Conservation (phyloP, 2,113 vertebrate species). For the Anguilla japonica region DNA sequence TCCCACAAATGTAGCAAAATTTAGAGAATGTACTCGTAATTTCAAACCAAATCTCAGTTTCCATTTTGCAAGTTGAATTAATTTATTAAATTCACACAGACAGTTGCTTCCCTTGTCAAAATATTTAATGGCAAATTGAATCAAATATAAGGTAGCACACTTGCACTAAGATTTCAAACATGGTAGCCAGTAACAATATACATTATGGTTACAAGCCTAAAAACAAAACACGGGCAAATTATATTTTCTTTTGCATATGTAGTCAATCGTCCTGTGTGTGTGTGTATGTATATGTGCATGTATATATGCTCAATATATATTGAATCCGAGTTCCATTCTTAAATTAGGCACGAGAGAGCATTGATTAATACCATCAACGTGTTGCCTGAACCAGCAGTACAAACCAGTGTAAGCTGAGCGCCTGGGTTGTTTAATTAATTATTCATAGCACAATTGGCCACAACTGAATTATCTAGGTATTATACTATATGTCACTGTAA, state of each 20-base stretch:
- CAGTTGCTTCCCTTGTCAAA: not conserved
- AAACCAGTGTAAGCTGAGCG: not conserved
- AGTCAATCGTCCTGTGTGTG: too few species aligned
- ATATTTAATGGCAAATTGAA: not conserved
- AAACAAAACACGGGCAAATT: not conserved
- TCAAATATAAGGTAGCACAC: not conserved
- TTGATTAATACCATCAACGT: not conserved
- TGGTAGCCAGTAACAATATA: not conserved
- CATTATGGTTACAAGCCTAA: not conserved
- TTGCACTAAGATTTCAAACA: too few species aligned
- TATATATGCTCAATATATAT: not conserved
- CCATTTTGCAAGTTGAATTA: not conserved
- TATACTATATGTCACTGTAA: not conserved
- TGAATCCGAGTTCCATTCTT: not conserved
- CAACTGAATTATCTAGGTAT: not conserved
- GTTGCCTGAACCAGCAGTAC: not conserved
- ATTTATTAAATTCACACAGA: not conserved
- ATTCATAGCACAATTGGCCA: not conserved
- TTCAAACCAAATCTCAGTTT: not conserved
- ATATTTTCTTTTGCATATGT: too few species aligned
- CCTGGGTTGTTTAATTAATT: constrained; percentile 1
- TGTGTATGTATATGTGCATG: not conserved
- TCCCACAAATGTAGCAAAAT: not conserved
- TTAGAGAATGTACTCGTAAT: not conserved
- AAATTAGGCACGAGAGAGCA: not conserved